A percentile compares a stretch with the other conserved stretches of the same genome.
These are phyloP conservation scores for Ricordea florida DNA, from an alignment of 92 coral and sea anemone species.

Conservation along the genomic window DNA sequence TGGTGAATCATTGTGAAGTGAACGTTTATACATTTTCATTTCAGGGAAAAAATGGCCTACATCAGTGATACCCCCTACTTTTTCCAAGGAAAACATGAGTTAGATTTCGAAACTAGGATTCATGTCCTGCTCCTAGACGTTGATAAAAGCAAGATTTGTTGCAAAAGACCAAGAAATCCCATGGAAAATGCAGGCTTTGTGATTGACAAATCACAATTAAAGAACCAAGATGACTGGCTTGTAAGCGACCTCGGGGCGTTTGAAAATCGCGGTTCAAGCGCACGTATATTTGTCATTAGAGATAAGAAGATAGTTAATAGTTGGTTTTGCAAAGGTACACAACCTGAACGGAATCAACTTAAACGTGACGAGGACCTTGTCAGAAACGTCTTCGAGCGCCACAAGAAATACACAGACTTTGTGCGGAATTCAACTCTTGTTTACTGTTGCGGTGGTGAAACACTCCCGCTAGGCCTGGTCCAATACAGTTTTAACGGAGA, in stretches of 20 bases:
- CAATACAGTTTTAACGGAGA: conserved; percentile 26
- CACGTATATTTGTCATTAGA: not conserved
- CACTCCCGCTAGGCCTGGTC: conserved; percentile 25
- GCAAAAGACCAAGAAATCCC: not conserved
- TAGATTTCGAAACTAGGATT: not conserved
- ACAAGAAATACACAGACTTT: conserved; percentile 37
- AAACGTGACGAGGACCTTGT: conserved; percentile 6
- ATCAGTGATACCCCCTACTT: conserved; percentile 2
- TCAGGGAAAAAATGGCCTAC: conserved; percentile 1
- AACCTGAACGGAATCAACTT: not conserved
- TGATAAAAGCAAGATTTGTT: not conserved
- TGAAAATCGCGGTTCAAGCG: conserved; percentile 20
- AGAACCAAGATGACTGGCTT: conserved; percentile 19
- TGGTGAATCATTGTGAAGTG: not conserved
- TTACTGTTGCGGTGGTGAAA: conserved; percentile 1
- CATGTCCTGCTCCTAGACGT: conserved; percentile 5
- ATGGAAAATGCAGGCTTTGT: conserved; percentile 16
- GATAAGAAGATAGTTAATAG: conserved; percentile 5
- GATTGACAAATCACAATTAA: conserved; percentile 13
- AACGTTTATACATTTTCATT: not conserved
- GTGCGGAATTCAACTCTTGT: conserved; percentile 25
- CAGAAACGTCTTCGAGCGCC: conserved; percentile 34
- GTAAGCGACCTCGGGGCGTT: conserved; percentile 23
- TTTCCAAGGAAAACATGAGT: not conserved
- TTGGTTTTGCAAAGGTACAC: not conserved